Conservation (phyloP, 2,113 vertebrate species). For the Colistium nudipinnis region DNA sequence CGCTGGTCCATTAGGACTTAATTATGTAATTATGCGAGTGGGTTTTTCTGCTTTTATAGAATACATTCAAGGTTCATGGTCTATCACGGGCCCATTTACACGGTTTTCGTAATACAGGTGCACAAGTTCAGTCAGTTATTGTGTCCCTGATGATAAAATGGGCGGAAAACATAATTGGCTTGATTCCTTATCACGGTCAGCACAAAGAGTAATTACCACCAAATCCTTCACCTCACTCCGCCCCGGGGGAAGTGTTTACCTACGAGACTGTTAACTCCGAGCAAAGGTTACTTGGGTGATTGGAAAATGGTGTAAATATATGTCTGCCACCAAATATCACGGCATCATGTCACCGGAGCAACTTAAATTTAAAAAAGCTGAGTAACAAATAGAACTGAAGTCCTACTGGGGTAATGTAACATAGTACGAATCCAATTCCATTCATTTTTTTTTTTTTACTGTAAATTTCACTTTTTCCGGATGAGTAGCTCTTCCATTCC, state of each 20-base stretch:
- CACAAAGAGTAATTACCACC: conserved; percentile 89
- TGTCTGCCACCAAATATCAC: conserved; percentile 31
- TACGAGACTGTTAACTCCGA: conserved; percentile 39
- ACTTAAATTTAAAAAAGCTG: too few species aligned
- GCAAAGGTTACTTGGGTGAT: conserved; percentile 61
- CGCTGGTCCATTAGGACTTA: conserved; percentile 18
- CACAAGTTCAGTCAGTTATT: conserved; percentile 73
- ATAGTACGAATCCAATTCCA: too few species aligned
- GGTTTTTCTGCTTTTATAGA: conserved; percentile 14
- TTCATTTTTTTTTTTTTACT: too few species aligned
- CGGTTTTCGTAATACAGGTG: conserved; percentile 83
- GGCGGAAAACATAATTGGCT: conserved; percentile 81
- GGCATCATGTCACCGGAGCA: not conserved
- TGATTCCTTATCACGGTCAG: conserved; percentile 87
- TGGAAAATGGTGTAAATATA: conserved; percentile 23
- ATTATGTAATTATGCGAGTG: not conserved
- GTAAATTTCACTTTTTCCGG: too few species aligned
- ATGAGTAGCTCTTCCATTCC: too few species aligned
- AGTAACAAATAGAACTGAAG: too few species aligned
- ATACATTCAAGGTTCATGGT: conserved; percentile 35
- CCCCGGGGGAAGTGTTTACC: conserved; percentile 58
- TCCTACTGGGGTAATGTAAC: too few species aligned
- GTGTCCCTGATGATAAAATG: conserved; percentile 80
- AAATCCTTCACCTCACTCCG: conserved; percentile 74
- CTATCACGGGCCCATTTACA: conserved; percentile 77